Base-by-base conservation (phyloP, 2,113 vertebrate genomes). In the Gnathonemus echidnorhynchus region DNA sequence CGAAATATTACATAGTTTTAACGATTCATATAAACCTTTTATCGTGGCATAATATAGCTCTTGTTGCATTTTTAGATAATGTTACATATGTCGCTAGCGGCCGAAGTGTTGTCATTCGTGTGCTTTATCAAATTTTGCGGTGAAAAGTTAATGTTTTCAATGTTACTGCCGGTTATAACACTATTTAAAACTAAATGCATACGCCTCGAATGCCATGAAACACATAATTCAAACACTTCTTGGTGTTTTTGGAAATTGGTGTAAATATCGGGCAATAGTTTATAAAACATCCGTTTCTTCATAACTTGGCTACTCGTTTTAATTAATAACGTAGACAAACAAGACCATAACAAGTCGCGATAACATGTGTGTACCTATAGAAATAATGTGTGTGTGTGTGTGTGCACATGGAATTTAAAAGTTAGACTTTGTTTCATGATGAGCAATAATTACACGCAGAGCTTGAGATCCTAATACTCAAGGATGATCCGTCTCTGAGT, bases 401-500 rank as follows among this genome's bases (percentile, higher is more conserved):
- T 42, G 74, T 45, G 35, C 35, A 53, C n/a, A 10, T 15, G 17
- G 39, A 17, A 2, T 77, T n/a, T 50, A 90, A 83, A 89, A 35
- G n/a, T 86, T 87, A 77, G 80, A 62, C 48, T 27, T 86, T 87
- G 88, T 89, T 50, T 90, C 91, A 90, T 53, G 52, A 19, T 39
- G 92, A 31, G n/a, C 35, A 48, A 19, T 1, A 27, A 66, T 84
- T 35, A 31, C 91, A 52, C 86, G 89, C 90, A 90, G 92, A 58
- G 48, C 10, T 80, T 52, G 46, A 46, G 31, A 39, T 53, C 62
- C 35, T 80, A 39, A 88, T 90, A 90, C 66, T 17, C 11, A 52
- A 89, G 92, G 94, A 94, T 95, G 93, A 95, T 94, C 93, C 92
- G 91, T 50, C 91, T 91, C 86, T 88, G 90, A 91, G 92, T 92